Conservation (phyloP, 2,113 vertebrate species). For the Lipotes vexillifer region DNA sequence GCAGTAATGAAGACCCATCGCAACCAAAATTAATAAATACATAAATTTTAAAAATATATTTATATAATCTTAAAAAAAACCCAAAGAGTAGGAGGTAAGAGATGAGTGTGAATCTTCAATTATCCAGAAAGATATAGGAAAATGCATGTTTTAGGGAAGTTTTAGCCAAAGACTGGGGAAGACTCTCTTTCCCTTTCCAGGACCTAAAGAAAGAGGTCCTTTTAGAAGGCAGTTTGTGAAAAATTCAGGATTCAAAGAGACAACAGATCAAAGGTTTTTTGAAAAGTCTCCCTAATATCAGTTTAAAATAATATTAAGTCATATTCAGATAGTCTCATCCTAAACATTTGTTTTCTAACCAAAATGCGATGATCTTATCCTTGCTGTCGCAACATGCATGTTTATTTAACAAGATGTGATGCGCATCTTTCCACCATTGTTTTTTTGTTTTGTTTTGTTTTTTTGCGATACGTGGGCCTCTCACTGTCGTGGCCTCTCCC, state of each 20-base stretch:
- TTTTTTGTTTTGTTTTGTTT: background rate
- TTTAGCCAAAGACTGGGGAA: background rate
- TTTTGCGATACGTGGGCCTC: too few species aligned
- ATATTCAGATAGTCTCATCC: background rate
- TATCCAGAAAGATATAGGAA: background rate
- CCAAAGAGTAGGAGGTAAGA: background rate
- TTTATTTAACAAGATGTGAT: background rate
- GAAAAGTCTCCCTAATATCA: background rate
- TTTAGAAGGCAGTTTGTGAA: background rate
- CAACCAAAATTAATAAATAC: too few species aligned
- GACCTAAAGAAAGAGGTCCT: background rate
- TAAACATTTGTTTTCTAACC: background rate
- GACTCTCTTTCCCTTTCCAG: background rate
- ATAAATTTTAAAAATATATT: too few species aligned
- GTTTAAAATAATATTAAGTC: background rate
- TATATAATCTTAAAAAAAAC: too few species aligned
- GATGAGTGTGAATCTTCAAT: background rate
- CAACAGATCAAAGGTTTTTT: background rate
- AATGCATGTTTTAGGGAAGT: background rate
- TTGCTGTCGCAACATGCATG: background rate
- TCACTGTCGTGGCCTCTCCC: too few species aligned
- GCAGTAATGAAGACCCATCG: too few species aligned
- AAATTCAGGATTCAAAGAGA: background rate
- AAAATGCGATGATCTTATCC: background rate
- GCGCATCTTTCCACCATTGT: background rate